These are phyloP conservation scores for Ichneumoninae sp. DNA, from an alignment of 2,888 invertebrate genomes.

Conservation along the genomic window DNA sequence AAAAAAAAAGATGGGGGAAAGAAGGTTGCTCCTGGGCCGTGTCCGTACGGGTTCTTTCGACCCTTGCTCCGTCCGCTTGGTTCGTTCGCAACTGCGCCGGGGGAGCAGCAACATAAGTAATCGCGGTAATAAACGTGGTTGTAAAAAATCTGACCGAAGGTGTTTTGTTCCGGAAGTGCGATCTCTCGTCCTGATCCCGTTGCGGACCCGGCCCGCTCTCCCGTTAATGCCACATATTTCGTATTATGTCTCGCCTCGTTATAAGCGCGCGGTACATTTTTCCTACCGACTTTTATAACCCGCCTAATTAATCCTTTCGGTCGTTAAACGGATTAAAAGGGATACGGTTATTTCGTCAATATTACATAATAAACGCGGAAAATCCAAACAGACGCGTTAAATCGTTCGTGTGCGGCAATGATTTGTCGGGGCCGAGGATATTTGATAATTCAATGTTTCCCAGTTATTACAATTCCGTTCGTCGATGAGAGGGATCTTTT, in stretches of 20 bases:
- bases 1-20: conserved; percentile 47
- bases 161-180: conserved; percentile 34
- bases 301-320: neutral
- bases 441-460: conserved; percentile 27
- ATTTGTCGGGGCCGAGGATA: neutral
- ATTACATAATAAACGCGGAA: neutral
- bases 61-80: neutral
- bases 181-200: neutral
- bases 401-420: neutral
- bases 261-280: neutral
- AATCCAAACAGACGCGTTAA: neutral
- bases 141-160: conserved; percentile 50
- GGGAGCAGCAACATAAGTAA: conserved; percentile 53
- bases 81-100: conserved; percentile 11
- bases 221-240: conserved; percentile 25
- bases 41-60: neutral
- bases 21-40: conserved; percentile 4
- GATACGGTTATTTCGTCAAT: neutral
- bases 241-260: conserved; percentile 9
- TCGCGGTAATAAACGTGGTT: conserved; percentile 53
- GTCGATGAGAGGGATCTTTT: conserved; percentile 31
- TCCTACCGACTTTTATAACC: neutral
- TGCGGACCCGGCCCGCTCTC: neutral
- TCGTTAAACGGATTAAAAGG: neutral
- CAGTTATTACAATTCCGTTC: conserved; percentile 34